Evolutionary conservation across 2,888 invertebrate species (phyloP).

Genomic region (Mechanitis mazaeus): DNA sequence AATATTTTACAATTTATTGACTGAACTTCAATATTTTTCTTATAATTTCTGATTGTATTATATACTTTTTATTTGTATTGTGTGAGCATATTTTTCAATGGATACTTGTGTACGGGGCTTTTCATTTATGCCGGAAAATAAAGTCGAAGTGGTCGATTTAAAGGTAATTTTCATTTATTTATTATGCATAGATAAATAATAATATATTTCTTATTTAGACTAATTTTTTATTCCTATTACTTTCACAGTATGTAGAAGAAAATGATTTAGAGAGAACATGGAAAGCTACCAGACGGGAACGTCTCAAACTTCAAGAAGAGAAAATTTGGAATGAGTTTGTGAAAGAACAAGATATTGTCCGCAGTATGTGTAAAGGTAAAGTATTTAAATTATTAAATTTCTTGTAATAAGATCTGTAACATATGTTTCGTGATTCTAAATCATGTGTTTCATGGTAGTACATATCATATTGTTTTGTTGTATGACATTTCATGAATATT

Average conservation of each 20-base stretch:
- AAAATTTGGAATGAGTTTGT: conserved; percentile 67
- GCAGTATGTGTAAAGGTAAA: conserved; percentile 46
- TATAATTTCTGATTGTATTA: conserved; percentile 1
- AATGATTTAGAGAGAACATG: conserved; percentile 57
- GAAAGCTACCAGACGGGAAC: conserved; percentile 53
- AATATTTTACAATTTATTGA: conserved; percentile 1
- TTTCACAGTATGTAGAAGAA: conserved; percentile 56
- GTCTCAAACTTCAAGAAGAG: conserved; percentile 57
- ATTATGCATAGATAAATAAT: neutral
- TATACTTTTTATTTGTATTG: conserved; percentile 9
- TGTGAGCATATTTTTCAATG: conserved; percentile 31
- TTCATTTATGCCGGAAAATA: conserved; percentile 54
- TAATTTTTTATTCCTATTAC: neutral
- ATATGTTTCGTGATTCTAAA: too few species aligned
- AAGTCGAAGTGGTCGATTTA: conserved; percentile 42
- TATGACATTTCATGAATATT: too few species aligned
- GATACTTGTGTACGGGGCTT: conserved; percentile 57
- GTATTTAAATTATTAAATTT: too few species aligned
- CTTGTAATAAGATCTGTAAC: too few species aligned
- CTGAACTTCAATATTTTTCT: conserved; percentile 3
- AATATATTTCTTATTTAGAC: conserved; percentile 5
- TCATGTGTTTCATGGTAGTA: too few species aligned
- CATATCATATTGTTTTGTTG: too few species aligned
- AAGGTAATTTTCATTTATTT: conserved; percentile 40
- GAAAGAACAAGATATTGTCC: conserved; percentile 56